A percentile compares a stretch with the other conserved stretches of the same genome.
phyloP scores from a whole-genome alignment of 2,888 invertebrate genomes.

The Polydrusus tereticollis region DNA sequence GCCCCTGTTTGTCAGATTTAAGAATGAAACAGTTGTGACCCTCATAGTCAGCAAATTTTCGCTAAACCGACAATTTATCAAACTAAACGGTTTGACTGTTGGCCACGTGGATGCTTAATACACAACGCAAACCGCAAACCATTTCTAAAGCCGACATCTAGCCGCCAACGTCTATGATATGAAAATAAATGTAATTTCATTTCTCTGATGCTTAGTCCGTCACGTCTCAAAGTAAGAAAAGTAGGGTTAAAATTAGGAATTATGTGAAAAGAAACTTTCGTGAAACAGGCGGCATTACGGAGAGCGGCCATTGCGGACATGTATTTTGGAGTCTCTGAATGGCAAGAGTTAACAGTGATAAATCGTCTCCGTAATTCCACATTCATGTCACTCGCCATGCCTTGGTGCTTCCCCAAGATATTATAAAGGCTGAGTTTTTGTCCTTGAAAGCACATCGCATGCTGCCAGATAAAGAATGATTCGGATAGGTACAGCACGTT shows the following conservation, averaged over 20 bases:
- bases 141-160: not conserved
- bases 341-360: constrained; percentile 45
- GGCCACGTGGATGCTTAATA: not conserved
- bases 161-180: constrained; percentile 2
- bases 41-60: not conserved
- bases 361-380: constrained; percentile 42
- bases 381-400: constrained; percentile 35
- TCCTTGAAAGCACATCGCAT: constrained; percentile 8
- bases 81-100: not conserved
- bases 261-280: constrained; percentile 42
- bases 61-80: not conserved
- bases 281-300: constrained; percentile 38
- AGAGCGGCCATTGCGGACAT: constrained; percentile 37
- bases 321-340: constrained; percentile 42
- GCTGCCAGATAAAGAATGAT: constrained; percentile 15
- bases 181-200: constrained; percentile 29
- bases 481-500: not conserved
- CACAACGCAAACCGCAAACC: not conserved
- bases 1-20: no score
- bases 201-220: constrained; percentile 18
- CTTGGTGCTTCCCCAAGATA: constrained; percentile 23
- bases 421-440: constrained; percentile 28
- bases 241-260: constrained; percentile 32
- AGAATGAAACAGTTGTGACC: not conserved
- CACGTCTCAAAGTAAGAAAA: constrained; percentile 32